These are phyloP conservation scores for Exephanes ischioxanthus DNA, from an alignment of 2,888 invertebrate genomes.

Conservation along the genomic window DNA sequence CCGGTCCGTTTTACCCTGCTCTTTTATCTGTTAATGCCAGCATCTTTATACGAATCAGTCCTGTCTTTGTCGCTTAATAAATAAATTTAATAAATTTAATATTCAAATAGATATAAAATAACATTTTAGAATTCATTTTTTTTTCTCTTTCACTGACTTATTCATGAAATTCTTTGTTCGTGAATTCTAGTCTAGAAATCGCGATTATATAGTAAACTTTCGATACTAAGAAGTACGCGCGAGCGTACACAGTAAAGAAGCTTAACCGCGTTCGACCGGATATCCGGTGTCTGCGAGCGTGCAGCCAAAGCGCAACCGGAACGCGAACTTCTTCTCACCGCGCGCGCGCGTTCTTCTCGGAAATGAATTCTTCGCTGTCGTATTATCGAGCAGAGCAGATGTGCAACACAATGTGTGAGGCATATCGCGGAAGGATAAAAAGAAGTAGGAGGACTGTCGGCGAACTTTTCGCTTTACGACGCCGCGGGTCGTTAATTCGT, in stretches of 20 bases:
- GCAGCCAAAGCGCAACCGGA: conserved; percentile 23
- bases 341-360: conserved; percentile 52
- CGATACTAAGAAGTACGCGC: not conserved
- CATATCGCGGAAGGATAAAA: conserved; percentile 33
- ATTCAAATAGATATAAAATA: not conserved
- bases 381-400: conserved; percentile 58
- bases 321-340: conserved; percentile 31
- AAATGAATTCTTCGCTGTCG: conserved; percentile 56
- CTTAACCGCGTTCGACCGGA: conserved; percentile 55
- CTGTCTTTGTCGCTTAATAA: no score
- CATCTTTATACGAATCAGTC: no score
- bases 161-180: not conserved
- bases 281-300: conserved; percentile 64
- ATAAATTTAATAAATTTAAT: not conserved
- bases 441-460: conserved; percentile 41
- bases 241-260: conserved; percentile 14
- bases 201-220: not conserved
- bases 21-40: no score
- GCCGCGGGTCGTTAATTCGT: conserved; percentile 66
- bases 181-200: not conserved
- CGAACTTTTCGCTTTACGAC: conserved; percentile 60
- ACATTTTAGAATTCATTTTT: not conserved
- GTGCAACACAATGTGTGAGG: conserved; percentile 62
- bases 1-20: no score
- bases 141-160: not conserved